Percentiles rank a stretch among this genome's conserved stretches.
These are phyloP conservation scores for Gerris lacustris DNA, from an alignment of 2,888 invertebrate species.

Conservation along the genomic window DNA sequence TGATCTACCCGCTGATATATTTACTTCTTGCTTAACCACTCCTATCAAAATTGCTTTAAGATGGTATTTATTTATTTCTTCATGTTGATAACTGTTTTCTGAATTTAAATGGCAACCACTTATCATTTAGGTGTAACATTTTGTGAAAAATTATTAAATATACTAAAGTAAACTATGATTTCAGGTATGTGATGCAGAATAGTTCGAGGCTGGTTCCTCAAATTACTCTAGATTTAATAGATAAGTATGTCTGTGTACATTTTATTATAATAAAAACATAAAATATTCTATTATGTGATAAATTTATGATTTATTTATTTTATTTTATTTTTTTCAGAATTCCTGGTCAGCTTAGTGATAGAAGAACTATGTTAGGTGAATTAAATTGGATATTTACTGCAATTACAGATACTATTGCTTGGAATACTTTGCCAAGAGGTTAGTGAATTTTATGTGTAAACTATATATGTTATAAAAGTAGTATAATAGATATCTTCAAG, in stretches of 20 bases:
- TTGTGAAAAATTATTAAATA: slow-evolving; percentile 7
- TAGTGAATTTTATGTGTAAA: slow-evolving; percentile 20
- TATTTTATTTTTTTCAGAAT: slow-evolving; percentile 47
- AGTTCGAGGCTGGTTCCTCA: slow-evolving; percentile 68
- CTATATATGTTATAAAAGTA: not conserved
- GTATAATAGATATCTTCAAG: too few relatives aligned
- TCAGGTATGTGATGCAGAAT: slow-evolving; percentile 69
- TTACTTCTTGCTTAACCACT: slow-evolving; percentile 95
- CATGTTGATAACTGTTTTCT: not conserved
- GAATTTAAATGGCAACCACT: not conserved
- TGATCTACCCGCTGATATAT: slow-evolving; percentile 91
- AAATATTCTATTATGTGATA: not conserved
- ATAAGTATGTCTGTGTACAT: slow-evolving; percentile 54
- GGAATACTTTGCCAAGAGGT: slow-evolving; percentile 88
- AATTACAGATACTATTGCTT: slow-evolving; percentile 98
- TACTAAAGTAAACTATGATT: slow-evolving; percentile 15
- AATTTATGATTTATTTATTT: not conserved
- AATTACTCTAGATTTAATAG: slow-evolving; percentile 72
- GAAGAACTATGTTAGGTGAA: slow-evolving; percentile 95
- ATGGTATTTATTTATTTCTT: slow-evolving; percentile 46
- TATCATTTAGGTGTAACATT: not conserved
- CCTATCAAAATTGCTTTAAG: slow-evolving; percentile 91
- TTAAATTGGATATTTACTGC: slow-evolving; percentile 99
- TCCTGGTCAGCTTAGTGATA: slow-evolving; percentile 86
- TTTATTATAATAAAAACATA: not conserved